phyloP scores from a whole-genome alignment of 1,140 invertebrate genomes.

The Cylas formicarius region DNA sequence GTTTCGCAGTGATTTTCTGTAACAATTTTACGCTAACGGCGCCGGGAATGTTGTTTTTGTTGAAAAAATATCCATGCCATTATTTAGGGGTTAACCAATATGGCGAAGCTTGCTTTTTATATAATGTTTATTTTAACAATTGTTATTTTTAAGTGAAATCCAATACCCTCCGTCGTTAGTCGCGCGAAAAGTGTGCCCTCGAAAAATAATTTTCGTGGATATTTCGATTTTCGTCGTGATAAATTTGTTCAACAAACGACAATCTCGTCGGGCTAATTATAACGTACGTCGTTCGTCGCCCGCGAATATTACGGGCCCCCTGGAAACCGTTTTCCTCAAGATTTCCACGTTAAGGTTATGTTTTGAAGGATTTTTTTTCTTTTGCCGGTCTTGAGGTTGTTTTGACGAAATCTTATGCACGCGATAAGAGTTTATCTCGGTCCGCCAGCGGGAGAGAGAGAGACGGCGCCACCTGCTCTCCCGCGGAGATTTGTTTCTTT shows the following conservation, averaged over 20 bases:
- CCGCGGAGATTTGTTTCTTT: conserved; percentile 18
- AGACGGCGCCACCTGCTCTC: conserved; percentile 14
- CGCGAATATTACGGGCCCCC: too few relatives aligned
- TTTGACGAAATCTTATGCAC: conserved; percentile 24
- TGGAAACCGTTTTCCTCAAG: conserved; percentile 10
- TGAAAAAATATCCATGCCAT: conserved; percentile 33
- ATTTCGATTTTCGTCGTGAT: conserved; percentile 7
- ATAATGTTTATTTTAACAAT: conserved; percentile 31
- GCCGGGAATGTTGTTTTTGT: conserved; percentile 32
- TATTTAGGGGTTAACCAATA: conserved; percentile 39
- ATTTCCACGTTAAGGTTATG: conserved; percentile 27
- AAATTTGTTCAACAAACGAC: conserved; percentile 19
- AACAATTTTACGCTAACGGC: conserved; percentile 22
- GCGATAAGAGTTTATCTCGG: conserved; percentile 12
- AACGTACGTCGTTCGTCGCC: conserved; percentile 22
- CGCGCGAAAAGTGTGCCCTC: conserved; percentile 3
- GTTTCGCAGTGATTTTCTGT: conserved; percentile 13
- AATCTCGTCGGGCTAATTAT: conserved; percentile 11
- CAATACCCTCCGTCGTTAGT: conserved; percentile 7
- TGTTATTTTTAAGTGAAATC: conserved; percentile 14
- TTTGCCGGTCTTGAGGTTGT: conserved; percentile 22
- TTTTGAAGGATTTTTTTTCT: conserved; percentile 29
- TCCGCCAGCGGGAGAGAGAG: conserved; percentile 9
- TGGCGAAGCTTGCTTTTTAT: conserved; percentile 37
- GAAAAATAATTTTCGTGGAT: conserved; percentile 14